A percentile compares a stretch with the other conserved stretches of the same genome.
These are phyloP conservation scores for Creontiades dilutus DNA, from an alignment of 2,888 invertebrate species.

Conservation along the genomic window DNA sequence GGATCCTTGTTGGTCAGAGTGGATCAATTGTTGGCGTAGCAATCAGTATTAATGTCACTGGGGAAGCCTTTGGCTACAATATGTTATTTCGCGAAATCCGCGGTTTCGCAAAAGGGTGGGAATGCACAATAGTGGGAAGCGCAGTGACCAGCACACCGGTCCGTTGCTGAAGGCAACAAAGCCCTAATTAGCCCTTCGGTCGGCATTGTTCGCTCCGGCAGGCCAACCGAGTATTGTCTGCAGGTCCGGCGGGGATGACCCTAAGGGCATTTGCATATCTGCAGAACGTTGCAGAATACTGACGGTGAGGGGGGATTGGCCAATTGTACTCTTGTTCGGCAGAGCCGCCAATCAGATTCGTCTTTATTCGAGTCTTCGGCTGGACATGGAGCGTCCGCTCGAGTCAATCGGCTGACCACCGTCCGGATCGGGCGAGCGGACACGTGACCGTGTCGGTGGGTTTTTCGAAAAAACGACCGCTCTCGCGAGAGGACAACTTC, in stretches of 20 bases:
- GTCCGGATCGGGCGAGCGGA: not conserved
- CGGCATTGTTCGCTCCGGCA: not conserved
- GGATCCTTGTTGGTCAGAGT: no score
- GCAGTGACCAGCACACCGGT: not conserved
- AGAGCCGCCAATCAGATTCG: not conserved
- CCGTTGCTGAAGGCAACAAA: not conserved
- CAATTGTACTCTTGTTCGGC: not conserved
- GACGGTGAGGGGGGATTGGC: not conserved
- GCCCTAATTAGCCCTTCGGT: conserved; percentile 19
- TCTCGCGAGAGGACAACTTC: not conserved
- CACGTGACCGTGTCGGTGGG: not conserved
- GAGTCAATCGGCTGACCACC: not conserved
- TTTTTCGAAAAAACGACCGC: not conserved
- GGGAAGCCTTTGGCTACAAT: not conserved
- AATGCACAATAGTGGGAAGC: not conserved
- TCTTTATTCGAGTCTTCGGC: not conserved
- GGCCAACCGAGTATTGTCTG: not conserved
- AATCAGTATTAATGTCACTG: no score
- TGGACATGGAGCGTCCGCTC: not conserved
- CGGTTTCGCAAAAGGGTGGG: not conserved
- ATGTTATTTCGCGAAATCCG: not conserved
- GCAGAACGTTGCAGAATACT: not conserved
- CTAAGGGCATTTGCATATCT: conserved; percentile 25
- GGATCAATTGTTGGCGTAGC: no score
- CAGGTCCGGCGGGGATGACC: not conserved